A percentile compares a stretch with the other conserved stretches of the same genome.
phyloP scores from a whole-genome alignment of 2,797 vertebrate species.

The Aotus griseimembra region DNA sequence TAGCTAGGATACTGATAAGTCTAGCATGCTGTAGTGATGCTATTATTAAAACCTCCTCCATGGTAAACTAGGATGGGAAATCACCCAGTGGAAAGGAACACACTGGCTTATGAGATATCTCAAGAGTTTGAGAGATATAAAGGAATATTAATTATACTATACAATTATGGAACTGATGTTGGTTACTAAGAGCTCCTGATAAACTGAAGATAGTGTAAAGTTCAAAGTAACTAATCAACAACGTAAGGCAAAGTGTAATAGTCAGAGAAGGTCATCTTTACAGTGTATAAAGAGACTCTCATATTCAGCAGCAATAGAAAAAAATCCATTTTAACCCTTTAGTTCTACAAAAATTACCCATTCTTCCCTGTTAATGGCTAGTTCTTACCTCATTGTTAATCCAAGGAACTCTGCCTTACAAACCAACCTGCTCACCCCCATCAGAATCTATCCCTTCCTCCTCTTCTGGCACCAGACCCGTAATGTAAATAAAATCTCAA shows the following conservation, averaged over 20 bases:
- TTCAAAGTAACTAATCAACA: background rate
- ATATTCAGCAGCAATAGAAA: background rate
- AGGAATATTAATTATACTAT: background rate
- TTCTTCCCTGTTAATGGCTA: background rate
- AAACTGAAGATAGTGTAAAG: background rate
- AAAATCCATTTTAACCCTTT: background rate
- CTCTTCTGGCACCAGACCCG: background rate
- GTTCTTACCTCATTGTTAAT: background rate
- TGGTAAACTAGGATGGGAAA: background rate
- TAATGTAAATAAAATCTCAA: background rate
- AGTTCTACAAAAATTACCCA: background rate
- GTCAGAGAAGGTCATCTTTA: background rate
- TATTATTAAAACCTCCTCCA: background rate
- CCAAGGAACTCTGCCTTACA: background rate
- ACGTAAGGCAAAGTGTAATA: background rate
- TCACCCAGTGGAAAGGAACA: background rate
- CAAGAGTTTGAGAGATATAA: background rate
- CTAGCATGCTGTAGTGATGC: background rate
- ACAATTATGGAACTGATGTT: background rate
- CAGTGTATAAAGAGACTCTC: background rate
- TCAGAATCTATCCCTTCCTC: background rate
- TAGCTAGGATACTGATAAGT: background rate
- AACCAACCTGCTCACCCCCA: accelerated
- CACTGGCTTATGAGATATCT: background rate
- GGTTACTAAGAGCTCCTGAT: background rate